Percentiles rank a stretch among this genome's conserved stretches.
These are phyloP conservation scores for Andrena flavipes DNA, from an alignment of 2,888 invertebrate species.

Conservation along the genomic window DNA sequence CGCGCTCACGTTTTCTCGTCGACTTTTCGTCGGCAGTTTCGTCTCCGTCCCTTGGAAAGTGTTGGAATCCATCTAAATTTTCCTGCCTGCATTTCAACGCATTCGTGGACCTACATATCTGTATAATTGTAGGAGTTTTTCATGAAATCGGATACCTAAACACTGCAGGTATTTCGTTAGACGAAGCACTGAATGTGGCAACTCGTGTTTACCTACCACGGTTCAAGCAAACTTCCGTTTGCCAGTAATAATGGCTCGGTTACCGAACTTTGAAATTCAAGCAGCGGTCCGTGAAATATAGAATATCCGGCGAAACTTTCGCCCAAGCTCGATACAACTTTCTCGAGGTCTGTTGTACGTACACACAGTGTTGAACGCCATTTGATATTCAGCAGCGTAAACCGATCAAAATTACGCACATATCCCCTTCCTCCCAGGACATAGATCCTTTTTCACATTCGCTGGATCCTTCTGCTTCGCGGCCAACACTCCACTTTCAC, in stretches of 20 bases:
- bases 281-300: slow-evolving; percentile 59
- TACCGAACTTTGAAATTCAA: slow-evolving; percentile 64
- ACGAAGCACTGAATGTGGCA: slow-evolving; percentile 50
- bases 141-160: slow-evolving; percentile 55
- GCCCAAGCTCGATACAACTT: slow-evolving; percentile 52
- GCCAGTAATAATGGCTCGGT: slow-evolving; percentile 63
- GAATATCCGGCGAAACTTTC: slow-evolving; percentile 63
- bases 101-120: background rate
- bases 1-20: background rate
- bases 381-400: background rate
- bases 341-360: slow-evolving; percentile 18
- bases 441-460: background rate
- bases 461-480: too few relatives aligned
- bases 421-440: background rate
- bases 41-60: background rate
- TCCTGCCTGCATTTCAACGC: background rate
- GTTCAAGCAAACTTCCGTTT: slow-evolving; percentile 61
- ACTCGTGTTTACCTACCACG: slow-evolving; percentile 62
- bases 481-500: too few relatives aligned
- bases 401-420: slow-evolving; percentile 8
- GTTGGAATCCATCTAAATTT: background rate
- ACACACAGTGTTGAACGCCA: background rate
- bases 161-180: slow-evolving; percentile 41
- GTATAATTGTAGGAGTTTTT: slow-evolving; percentile 1
- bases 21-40: background rate